phyloP scores from a whole-genome alignment of 2,888 invertebrate genomes.

The Thymelicus acteon region DNA sequence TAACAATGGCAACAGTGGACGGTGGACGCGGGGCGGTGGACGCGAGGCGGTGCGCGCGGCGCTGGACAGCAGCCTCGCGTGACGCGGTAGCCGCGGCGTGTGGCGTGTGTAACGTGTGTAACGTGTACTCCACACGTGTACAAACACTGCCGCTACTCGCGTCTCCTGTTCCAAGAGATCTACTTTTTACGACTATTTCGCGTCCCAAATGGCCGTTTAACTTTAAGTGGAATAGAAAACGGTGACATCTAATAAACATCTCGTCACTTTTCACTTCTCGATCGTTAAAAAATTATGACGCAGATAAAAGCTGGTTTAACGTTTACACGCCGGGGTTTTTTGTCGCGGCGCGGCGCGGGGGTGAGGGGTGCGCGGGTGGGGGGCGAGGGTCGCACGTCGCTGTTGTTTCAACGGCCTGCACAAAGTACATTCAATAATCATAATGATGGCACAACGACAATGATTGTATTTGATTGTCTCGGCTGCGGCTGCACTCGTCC shows the following conservation, averaged over 20 bases:
- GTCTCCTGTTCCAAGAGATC: slow-evolving; percentile 10
- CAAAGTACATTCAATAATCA: no score
- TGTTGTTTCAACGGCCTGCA: not conserved
- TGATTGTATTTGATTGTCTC: no score
- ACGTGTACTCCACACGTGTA: not conserved
- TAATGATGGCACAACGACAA: no score
- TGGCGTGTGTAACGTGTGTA: not conserved
- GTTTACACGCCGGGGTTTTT: slow-evolving; percentile 22
- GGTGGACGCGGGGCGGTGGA: no score
- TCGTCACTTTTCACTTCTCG: slow-evolving; percentile 35
- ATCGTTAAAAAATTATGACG: slow-evolving; percentile 31
- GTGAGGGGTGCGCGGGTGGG: not conserved
- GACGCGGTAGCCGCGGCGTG: no score
- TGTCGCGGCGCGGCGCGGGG: not conserved
- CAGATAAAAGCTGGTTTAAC: slow-evolving; percentile 26
- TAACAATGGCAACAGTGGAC: no score
- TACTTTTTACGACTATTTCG: slow-evolving; percentile 15
- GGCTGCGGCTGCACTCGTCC: not conserved
- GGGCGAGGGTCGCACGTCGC: not conserved
- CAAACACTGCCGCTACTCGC: slow-evolving; percentile 16
- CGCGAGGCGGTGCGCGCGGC: no score
- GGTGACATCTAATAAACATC: slow-evolving; percentile 28
- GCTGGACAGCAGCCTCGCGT: no score
- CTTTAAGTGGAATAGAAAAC: slow-evolving; percentile 19
- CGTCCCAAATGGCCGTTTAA: slow-evolving; percentile 12